Percentiles rank a stretch among this genome's conserved stretches.
These are phyloP conservation scores for Crotalus tigris DNA, from an alignment of 2,113 vertebrate species.

Conservation along the genomic window DNA sequence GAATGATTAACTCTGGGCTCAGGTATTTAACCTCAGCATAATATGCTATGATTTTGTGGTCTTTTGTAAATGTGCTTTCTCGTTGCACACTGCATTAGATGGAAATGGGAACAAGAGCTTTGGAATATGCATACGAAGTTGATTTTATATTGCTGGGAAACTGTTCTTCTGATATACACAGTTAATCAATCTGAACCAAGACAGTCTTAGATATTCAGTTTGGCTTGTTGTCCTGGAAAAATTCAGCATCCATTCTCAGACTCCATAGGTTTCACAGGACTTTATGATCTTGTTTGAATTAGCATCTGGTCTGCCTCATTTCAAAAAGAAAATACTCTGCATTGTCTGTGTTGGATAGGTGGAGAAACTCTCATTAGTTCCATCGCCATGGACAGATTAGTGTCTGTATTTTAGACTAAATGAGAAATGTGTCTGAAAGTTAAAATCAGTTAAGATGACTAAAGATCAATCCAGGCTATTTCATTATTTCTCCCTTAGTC, in stretches of 20 bases:
- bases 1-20: background rate
- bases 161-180: background rate
- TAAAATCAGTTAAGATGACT: background rate
- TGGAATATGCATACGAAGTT: background rate
- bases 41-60: too few species aligned
- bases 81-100: background rate
- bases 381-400: background rate
- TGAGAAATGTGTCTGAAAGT: background rate
- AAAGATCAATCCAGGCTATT: background rate
- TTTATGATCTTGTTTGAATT: background rate
- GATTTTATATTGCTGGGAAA: background rate
- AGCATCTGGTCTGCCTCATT: background rate
- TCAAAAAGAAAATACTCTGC: background rate
- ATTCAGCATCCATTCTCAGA: background rate
- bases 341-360: background rate
- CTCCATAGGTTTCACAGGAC: background rate
- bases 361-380: background rate
- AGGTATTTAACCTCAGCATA: background rate
- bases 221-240: background rate
- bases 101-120: background rate
- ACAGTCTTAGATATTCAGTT: background rate
- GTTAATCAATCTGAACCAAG: background rate
- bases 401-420: background rate
- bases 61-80: background rate
- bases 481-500: background rate